These are phyloP conservation scores for Empis livida DNA, from an alignment of 2,888 invertebrate genomes.

Conservation along the genomic window DNA sequence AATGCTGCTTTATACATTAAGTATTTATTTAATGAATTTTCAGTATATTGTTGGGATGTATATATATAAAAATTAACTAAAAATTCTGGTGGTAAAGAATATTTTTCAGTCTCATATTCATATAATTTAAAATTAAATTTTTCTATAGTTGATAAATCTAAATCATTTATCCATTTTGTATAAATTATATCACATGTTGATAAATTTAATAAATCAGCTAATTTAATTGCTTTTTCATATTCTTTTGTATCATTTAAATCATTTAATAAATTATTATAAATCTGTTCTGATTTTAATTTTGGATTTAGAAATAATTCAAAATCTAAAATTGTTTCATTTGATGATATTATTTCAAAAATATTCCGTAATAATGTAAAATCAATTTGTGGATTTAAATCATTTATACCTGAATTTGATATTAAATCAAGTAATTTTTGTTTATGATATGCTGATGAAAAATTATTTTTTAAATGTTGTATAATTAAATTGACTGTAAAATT, in stretches of 20 bases:
- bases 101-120: constrained; percentile 46
- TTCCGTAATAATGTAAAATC: constrained; percentile 37
- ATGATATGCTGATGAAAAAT: constrained; percentile 48
- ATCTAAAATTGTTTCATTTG: background rate
- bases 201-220: constrained; percentile 37
- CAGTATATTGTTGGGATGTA: constrained; percentile 37
- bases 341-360: constrained; percentile 42
- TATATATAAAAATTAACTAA: constrained; percentile 51
- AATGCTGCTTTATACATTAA: constrained; percentile 31
- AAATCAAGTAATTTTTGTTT: constrained; percentile 50
- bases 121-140: constrained; percentile 44
- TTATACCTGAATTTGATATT: constrained; percentile 44
- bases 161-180: constrained; percentile 38
- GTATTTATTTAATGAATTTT: constrained; percentile 36
- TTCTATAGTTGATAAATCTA: constrained; percentile 27
- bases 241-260: constrained; percentile 35
- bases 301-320: background rate
- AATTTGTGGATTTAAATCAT: constrained; percentile 38
- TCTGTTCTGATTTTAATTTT: constrained; percentile 22
- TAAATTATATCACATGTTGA: constrained; percentile 37
- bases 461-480: constrained; percentile 45
- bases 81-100: constrained; percentile 46
- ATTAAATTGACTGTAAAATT: constrained; percentile 44
- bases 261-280: constrained; percentile 38
- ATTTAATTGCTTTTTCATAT: constrained; percentile 40